A percentile compares a stretch with the other conserved stretches of the same genome.
phyloP scores from a whole-genome alignment of 2,797 vertebrate species.

The Tamandua tetradactyla region DNA sequence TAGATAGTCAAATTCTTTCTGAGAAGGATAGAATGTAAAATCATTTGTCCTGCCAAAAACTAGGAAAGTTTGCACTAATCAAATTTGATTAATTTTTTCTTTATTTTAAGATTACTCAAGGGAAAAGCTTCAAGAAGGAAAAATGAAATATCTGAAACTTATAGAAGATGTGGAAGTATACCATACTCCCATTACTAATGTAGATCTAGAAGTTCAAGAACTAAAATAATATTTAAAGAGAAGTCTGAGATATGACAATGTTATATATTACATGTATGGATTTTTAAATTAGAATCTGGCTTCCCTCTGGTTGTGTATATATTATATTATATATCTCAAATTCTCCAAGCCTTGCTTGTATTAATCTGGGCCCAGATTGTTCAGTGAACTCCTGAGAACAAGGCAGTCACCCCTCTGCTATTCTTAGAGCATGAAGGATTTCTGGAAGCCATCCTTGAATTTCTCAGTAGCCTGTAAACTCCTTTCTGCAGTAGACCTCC shows the following conservation, averaged over 20 bases:
- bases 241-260: background rate
- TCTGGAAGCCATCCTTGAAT: background rate
- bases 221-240: background rate
- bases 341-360: background rate
- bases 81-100: slow-evolving; percentile 12
- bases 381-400: slow-evolving; percentile 1
- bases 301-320: too few species aligned
- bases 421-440: slow-evolving; percentile 26
- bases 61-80: background rate
- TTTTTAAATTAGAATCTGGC: background rate
- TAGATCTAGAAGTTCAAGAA: background rate
- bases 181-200: background rate
- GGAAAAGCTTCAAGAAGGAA: background rate
- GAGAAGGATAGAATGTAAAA: background rate
- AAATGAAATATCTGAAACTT: background rate
- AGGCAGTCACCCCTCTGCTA: background rate
- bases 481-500: background rate
- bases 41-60: background rate
- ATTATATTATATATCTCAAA: background rate
- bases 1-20: background rate
- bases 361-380: background rate
- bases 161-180: background rate
- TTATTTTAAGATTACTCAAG: background rate
- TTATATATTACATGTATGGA: background rate
- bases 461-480: background rate